Evolutionary conservation across 1,140 invertebrate species (phyloP), one percentile per base, ranked within the genome.

Genomic region (Drosophila ercepeae): DNA sequence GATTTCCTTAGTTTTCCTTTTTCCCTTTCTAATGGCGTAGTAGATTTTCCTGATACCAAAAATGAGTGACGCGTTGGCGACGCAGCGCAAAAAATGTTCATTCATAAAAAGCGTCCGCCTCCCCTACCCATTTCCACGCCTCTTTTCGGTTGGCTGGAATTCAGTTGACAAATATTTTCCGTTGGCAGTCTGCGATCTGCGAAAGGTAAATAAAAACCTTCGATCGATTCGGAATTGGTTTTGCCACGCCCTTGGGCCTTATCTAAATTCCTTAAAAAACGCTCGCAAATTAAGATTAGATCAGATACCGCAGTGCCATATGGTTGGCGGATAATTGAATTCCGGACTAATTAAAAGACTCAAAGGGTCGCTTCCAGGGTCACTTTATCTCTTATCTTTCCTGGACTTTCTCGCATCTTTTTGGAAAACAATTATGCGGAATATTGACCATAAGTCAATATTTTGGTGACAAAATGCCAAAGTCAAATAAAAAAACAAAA

Each of bases 401-500:
- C 29, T 32, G 29, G 27, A 7, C 27, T 39, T 23, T 34, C 7
- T 51, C n/a, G n/a, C n/a, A n/a, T n/a, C n/a, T n/a, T n/a, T n/a
- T n/a, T n/a, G n/a, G n/a, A n/a, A n/a, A n/a, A n/a, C n/a, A n/a
- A n/a, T n/a, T n/a, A n/a, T n/a, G n/a, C n/a, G 16, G 21, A 41
- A 14, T 50, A 48, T 36, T 72, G 36, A 48, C 39, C n/a, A n/a
- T n/a, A n/a, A n/a, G n/a, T n/a, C n/a, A n/a, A n/a, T n/a, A n/a
- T n/a, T n/a, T n/a, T n/a, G 39, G 11, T 8, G 48, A 71, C 69
- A 55, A 25, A 60, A 76, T 70, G 67, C 34, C 32, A 60, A 81
- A 75, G 45, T 59, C 70, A 77, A 84, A 2, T 4, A 2, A 53
- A 57, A 77, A 88, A 86, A 79, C 61, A 52, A 57, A 76, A 86